phyloP scores from a whole-genome alignment of 2,888 invertebrate species.

The Laothoe populi region DNA sequence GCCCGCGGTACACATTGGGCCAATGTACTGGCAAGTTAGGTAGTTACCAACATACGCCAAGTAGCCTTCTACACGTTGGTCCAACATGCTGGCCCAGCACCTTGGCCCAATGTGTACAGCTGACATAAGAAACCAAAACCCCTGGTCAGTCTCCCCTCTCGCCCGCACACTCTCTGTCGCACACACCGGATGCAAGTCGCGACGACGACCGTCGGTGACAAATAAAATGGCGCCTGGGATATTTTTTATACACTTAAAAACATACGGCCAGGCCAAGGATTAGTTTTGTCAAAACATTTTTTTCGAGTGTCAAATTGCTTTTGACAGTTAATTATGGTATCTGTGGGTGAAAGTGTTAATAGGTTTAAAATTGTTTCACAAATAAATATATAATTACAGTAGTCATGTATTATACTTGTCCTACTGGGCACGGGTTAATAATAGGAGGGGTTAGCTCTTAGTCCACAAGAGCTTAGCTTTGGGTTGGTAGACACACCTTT shows the following conservation, averaged over 20 bases:
- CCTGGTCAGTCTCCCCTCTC: conserved; percentile 13
- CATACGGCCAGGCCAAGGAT: conserved; percentile 7
- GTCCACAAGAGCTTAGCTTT: no score
- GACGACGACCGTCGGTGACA: conserved; percentile 75
- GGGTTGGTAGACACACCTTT: no score
- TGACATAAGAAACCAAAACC: background rate
- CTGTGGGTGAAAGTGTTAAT: conserved; percentile 18
- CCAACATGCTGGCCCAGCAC: no score
- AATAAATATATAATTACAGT: no score
- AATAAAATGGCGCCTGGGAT: conserved; percentile 70
- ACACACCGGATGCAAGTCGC: conserved; percentile 76
- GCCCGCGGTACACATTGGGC: no score
- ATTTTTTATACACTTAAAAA: conserved; percentile 47
- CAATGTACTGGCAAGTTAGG: no score
- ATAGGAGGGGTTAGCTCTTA: no score
- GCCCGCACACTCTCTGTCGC: conserved; percentile 40
- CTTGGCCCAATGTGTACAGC: no score
- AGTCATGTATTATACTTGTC: no score
- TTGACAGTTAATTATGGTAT: conserved; percentile 19
- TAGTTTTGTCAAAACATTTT: conserved; percentile 42
- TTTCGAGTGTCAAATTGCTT: conserved; percentile 24
- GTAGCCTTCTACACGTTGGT: no score
- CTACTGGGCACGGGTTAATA: no score
- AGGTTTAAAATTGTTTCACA: background rate
- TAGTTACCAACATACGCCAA: no score